These are phyloP conservation scores for Medauroidea extradentata DNA, from an alignment of 1,140 invertebrate genomes.

Conservation along the genomic window DNA sequence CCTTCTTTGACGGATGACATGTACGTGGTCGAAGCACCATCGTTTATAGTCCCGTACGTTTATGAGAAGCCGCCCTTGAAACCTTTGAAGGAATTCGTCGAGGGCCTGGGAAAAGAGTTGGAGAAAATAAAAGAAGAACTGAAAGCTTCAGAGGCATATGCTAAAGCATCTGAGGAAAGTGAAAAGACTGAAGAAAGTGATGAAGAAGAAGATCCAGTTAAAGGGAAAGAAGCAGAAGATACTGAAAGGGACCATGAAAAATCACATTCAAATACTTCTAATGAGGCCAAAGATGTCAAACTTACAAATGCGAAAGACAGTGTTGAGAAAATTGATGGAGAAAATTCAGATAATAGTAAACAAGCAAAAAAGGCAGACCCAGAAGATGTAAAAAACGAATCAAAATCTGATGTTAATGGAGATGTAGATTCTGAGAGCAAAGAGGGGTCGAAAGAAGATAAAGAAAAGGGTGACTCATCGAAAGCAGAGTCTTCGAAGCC, in stretches of 20 bases:
- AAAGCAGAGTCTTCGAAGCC: not conserved
- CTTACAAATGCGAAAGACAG: not conserved
- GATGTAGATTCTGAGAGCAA: not conserved
- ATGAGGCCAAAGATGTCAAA: not conserved
- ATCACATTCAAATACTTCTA: too few relatives aligned
- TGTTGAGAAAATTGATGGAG: conserved; percentile 5
- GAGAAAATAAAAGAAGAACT: conserved; percentile 25
- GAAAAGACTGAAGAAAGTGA: conserved; percentile 19
- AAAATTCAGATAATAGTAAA: not conserved
- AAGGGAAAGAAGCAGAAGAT: conserved; percentile 1
- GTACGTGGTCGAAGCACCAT: conserved; percentile 86
- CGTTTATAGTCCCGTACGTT: conserved; percentile 89
- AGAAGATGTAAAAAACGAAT: not conserved
- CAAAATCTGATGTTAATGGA: not conserved
- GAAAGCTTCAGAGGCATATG: conserved; percentile 45
- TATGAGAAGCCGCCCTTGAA: conserved; percentile 81
- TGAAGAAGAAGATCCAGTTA: conserved; percentile 9
- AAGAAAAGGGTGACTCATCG: not conserved
- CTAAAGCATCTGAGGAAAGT: conserved; percentile 37
- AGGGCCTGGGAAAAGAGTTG: conserved; percentile 57
- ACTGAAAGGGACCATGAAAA: conserved; percentile 1
- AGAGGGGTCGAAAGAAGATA: not conserved
- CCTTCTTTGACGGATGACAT: conserved; percentile 82
- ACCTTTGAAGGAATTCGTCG: conserved; percentile 70
- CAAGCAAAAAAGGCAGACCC: not conserved